Conservation (phyloP, 2,113 vertebrate genomes). For the Lamprologus speciosus region DNA sequence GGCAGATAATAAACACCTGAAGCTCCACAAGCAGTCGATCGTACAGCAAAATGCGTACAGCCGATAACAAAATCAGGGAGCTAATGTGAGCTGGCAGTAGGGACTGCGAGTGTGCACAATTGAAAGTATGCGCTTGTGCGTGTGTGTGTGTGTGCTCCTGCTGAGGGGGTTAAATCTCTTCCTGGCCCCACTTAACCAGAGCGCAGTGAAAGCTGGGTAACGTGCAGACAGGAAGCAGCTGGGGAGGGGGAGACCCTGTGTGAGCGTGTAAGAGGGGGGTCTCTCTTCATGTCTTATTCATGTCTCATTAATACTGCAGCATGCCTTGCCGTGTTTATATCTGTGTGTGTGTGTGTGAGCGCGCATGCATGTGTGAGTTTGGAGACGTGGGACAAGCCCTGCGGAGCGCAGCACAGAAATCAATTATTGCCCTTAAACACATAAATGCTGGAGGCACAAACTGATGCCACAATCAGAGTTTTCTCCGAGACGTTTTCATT, state of each 20-base stretch:
- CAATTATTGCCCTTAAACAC: slow-evolving; percentile 69
- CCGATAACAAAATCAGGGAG: neutral
- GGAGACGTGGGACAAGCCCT: slow-evolving; percentile 56
- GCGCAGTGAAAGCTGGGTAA: slow-evolving; percentile 69
- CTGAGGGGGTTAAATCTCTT: slow-evolving; percentile 71
- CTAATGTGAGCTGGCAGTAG: slow-evolving; percentile 3
- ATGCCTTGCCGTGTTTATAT: slow-evolving; percentile 38
- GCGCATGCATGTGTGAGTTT: neutral
- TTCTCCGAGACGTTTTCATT: slow-evolving; percentile 46
- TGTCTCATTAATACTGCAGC: slow-evolving; percentile 74
- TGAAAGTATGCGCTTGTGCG: neutral
- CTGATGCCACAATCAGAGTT: slow-evolving; percentile 18
- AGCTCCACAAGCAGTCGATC: neutral
- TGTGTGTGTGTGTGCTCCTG: slow-evolving; percentile 22
- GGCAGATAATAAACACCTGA: neutral
- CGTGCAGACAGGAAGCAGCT: slow-evolving; percentile 73
- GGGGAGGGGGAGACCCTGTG: slow-evolving; percentile 61
- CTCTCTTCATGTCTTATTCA: slow-evolving; percentile 75
- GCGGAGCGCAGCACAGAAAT: slow-evolving; percentile 62
- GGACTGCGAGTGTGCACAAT: neutral
- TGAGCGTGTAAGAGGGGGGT: slow-evolving; percentile 62
- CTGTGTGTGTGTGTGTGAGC: neutral
- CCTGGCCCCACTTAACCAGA: slow-evolving; percentile 70
- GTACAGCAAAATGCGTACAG: slow-evolving; percentile 3
- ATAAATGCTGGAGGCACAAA: slow-evolving; percentile 53